Conservation (phyloP, 2,113 vertebrate genomes). For the Gallinago undulata region DNA sequence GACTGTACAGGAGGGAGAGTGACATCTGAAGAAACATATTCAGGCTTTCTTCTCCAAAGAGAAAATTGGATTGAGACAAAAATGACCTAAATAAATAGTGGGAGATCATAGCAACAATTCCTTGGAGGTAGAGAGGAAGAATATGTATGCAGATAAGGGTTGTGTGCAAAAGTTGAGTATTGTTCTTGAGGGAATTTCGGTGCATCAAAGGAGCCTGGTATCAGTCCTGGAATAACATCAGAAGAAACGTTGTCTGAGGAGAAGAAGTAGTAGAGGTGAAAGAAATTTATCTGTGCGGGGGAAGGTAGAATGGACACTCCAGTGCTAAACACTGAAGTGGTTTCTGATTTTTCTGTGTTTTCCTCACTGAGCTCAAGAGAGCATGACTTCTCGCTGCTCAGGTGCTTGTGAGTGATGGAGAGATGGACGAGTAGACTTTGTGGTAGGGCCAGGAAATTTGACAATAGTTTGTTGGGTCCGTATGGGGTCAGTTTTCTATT, state of each 20-base stretch:
- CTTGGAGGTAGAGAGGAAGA: conserved; percentile 22
- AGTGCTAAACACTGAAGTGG: not conserved
- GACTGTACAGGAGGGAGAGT: not conserved
- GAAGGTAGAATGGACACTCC: not conserved
- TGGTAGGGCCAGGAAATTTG: not conserved
- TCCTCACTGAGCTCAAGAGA: not conserved
- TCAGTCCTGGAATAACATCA: conserved; percentile 21
- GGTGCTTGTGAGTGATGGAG: not conserved
- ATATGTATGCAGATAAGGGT: conserved; percentile 13
- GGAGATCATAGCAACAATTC: conserved; percentile 16
- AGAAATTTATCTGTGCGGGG: not conserved
- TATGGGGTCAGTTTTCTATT: not conserved
- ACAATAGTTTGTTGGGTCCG: not conserved
- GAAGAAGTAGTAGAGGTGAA: not conserved
- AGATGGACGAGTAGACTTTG: not conserved
- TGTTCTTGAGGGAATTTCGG: conserved; percentile 27
- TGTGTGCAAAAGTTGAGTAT: not conserved
- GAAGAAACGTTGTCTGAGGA: not conserved
- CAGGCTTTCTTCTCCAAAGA: conserved; percentile 24
- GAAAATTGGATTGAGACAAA: conserved; percentile 16
- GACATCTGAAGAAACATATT: conserved; percentile 5
- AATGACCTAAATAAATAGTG: conserved; percentile 40
- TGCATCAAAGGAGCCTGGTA: conserved; percentile 18
- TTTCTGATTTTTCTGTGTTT: not conserved
- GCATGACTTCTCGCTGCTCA: not conserved